These are phyloP conservation scores for Chromobotia macracanthus DNA, from an alignment of 2,797 vertebrate genomes.

Conservation along the genomic window DNA sequence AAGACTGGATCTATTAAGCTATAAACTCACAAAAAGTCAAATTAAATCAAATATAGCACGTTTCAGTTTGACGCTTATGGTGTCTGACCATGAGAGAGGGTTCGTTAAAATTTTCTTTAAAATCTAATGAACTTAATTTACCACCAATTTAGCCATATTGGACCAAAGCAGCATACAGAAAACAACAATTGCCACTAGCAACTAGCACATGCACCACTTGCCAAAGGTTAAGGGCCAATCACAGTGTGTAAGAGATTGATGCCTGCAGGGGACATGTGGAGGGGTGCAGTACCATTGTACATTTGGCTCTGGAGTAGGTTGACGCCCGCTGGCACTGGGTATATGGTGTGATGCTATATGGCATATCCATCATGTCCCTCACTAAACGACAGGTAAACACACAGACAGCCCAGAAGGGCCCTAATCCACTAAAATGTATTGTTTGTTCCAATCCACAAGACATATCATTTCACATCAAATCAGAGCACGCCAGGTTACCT, in stretches of 20 bases:
- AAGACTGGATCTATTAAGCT: not conserved
- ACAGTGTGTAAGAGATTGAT: constrained; percentile 13
- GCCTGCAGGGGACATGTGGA: constrained; percentile 18
- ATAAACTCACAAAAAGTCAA: too few species aligned
- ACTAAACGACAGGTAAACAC: constrained; percentile 37
- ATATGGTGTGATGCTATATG: not conserved
- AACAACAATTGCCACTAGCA: constrained; percentile 8
- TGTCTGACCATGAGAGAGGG: too few species aligned
- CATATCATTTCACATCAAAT: not conserved
- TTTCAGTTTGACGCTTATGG: too few species aligned
- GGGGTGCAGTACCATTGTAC: not conserved
- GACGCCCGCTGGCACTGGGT: constrained; percentile 28
- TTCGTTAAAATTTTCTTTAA: not conserved
- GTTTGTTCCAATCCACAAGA: not conserved
- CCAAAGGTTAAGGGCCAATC: constrained; percentile 19
- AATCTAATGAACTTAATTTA: not conserved
- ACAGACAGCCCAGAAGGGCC: constrained; percentile 43
- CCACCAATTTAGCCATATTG: not conserved
- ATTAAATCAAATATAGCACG: too few species aligned
- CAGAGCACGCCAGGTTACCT: not conserved
- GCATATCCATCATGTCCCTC: constrained; percentile 40
- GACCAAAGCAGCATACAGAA: not conserved
- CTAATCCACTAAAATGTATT: constrained; percentile 12
- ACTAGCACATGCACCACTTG: not conserved
- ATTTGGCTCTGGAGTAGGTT: constrained; percentile 23